Conservation (phyloP, 1,140 invertebrate genomes). For the Armadillidium nasatum region DNA sequence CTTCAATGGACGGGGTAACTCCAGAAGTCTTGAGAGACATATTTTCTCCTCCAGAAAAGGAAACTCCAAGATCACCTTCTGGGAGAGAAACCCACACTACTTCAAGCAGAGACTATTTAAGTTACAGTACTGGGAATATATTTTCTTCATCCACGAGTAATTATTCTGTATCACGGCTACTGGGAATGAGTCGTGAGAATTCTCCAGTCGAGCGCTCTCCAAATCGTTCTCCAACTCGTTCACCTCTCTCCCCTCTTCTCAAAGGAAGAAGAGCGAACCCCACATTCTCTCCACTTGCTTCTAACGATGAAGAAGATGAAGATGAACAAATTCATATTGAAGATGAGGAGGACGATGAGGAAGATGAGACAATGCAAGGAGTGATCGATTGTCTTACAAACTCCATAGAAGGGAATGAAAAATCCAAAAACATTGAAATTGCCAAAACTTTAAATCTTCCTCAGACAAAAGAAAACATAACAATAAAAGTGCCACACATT, state of each 20-base stretch:
- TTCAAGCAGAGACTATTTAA: not conserved
- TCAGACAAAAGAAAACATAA: not conserved
- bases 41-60: not conserved
- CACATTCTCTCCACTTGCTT: conserved; percentile 10
- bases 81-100: not conserved
- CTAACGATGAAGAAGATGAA: conserved; percentile 17
- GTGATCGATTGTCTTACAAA: conserved; percentile 18
- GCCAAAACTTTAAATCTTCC: conserved; percentile 17
- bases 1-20: not conserved
- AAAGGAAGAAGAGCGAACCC: not conserved
- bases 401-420: conserved; percentile 12
- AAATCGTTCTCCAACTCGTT: conserved; percentile 21
- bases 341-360: conserved; percentile 23
- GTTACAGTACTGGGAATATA: not conserved
- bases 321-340: conserved; percentile 29
- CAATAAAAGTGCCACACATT: not conserved
- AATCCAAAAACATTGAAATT: not conserved
- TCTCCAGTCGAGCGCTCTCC: conserved; percentile 18
- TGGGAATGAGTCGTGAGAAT: conserved; percentile 17
- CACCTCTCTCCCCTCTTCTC: conserved; percentile 17
- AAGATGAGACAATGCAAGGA: conserved; percentile 16
- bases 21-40: not conserved
- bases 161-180: conserved; percentile 18
- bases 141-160: not conserved
- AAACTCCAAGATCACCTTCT: too few species aligned